A percentile compares a stretch with the other conserved stretches of the same genome.
Conservation (phyloP, 2,113 vertebrate species). For the Anseranas semipalmata region DNA sequence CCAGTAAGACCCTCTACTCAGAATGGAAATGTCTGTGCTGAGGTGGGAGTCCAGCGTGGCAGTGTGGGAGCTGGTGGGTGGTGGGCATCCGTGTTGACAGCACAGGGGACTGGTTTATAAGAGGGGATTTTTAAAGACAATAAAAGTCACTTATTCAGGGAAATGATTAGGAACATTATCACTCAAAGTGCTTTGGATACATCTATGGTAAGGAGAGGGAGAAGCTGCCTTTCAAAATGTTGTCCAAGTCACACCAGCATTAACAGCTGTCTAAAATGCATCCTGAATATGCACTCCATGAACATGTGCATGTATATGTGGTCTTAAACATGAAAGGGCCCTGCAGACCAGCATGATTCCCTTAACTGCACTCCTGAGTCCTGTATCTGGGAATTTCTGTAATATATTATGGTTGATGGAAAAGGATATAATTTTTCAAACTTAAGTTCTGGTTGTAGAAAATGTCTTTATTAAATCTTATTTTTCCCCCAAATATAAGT, state of each 20-base stretch:
- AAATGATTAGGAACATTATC: background rate
- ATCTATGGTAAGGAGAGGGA: background rate
- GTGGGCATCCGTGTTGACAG: rapidly evolving
- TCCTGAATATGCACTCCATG: background rate
- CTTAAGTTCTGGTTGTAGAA: background rate
- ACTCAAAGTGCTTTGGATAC: background rate
- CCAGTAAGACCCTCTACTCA: background rate
- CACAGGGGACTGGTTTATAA: background rate
- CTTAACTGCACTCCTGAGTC: rapidly evolving
- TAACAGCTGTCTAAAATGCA: background rate
- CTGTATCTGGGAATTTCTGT: background rate
- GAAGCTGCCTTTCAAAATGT: background rate
- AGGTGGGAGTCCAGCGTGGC: rapidly evolving
- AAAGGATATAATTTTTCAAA: background rate
- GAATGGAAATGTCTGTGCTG: background rate
- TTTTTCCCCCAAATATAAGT: background rate
- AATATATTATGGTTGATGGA: background rate
- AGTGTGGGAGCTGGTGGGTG: background rate
- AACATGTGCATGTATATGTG: too few relatives aligned
- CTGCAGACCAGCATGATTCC: background rate
- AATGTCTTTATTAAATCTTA: background rate
- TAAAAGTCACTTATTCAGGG: background rate
- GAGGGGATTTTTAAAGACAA: background rate
- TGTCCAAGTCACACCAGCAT: background rate
- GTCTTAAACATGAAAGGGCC: background rate